Conservation (phyloP, 2,888 invertebrate species). For the Lysandra coridon region DNA sequence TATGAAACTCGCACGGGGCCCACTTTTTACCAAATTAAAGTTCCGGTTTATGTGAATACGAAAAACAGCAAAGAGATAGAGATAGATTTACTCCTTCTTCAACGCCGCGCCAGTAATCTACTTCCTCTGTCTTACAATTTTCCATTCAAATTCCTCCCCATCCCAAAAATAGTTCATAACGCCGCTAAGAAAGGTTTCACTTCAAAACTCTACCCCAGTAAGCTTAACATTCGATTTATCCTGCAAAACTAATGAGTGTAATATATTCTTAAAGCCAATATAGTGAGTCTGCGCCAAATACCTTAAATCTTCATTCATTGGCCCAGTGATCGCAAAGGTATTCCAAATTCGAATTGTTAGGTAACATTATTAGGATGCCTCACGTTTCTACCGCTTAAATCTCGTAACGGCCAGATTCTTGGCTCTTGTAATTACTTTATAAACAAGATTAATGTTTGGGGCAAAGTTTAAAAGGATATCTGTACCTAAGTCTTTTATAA, state of each 20-base stretch:
- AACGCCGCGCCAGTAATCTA: no score
- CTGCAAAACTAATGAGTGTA: neutral
- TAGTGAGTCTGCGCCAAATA: neutral
- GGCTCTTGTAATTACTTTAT: neutral
- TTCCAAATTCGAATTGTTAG: constrained; percentile 19
- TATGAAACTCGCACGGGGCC: no score
- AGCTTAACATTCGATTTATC: neutral
- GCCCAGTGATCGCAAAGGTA: constrained; percentile 2
- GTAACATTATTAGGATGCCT: constrained; percentile 2
- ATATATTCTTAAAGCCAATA: constrained; percentile 17
- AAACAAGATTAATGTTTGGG: constrained; percentile 12
- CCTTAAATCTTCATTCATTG: constrained; percentile 21
- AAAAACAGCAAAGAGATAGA: no score
- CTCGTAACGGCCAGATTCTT: constrained; percentile 9
- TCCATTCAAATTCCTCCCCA: no score
- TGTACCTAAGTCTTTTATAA: neutral
- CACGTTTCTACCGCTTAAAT: constrained; percentile 4
- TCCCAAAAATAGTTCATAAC: no score
- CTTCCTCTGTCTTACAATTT: no score
- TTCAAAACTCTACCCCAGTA: neutral
- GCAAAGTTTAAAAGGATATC: neutral
- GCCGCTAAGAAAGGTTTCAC: neutral
- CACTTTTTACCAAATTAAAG: no score
- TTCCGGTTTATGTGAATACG: no score
- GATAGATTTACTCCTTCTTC: no score